phyloP scores from a whole-genome alignment of 1,140 invertebrate genomes.

The Ceratina australensis region DNA sequence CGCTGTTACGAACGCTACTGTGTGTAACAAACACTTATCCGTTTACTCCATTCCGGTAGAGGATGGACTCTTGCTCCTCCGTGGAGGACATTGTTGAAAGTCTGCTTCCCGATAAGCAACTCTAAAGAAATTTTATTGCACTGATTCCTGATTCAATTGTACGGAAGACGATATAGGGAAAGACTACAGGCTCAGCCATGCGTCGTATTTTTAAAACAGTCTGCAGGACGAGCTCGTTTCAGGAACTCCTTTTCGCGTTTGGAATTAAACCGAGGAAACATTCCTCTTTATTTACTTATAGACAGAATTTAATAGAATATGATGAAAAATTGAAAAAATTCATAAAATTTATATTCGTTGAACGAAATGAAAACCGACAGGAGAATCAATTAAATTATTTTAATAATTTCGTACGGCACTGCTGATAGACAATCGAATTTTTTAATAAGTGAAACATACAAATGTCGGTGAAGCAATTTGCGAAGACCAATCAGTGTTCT shows the following conservation, averaged over 20 bases:
- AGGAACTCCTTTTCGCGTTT: no score
- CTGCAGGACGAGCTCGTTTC: no score
- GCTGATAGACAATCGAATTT: background rate
- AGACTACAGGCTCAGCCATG: background rate
- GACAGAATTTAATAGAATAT: no score
- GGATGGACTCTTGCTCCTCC: background rate
- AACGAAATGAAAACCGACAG: no score
- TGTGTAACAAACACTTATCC: conserved; percentile 43
- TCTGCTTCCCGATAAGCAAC: conserved; percentile 43
- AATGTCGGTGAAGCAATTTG: conserved; percentile 22
- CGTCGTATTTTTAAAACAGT: no score
- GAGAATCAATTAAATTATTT: background rate
- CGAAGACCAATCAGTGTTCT: background rate
- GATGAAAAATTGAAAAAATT: no score
- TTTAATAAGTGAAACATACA: conserved; percentile 11
- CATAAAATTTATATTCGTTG: no score
- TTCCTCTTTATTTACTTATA: no score
- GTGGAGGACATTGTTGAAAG: conserved; percentile 23
- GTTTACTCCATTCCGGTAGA: background rate
- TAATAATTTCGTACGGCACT: background rate
- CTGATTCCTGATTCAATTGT: conserved; percentile 26
- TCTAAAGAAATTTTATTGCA: background rate
- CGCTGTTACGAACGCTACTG: conserved; percentile 11
- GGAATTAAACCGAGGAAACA: no score
- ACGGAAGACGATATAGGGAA: no score